Conservation (phyloP, 2,797 vertebrate species). For the Enoplosus armatus region DNA sequence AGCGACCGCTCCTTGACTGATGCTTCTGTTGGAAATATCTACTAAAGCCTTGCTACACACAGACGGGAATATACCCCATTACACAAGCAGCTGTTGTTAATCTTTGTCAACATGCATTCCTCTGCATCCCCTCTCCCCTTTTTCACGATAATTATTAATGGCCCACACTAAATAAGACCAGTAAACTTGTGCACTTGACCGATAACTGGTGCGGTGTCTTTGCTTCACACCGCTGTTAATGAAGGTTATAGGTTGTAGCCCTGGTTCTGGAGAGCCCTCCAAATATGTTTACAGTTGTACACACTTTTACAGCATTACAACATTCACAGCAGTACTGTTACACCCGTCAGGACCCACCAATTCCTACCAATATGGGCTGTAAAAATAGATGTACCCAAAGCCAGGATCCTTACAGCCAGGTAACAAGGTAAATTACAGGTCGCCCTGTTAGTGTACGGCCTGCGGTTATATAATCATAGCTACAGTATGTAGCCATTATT, state of each 20-base stretch:
- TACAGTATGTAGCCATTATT: slow-evolving; percentile 5
- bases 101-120: background rate
- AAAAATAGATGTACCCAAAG: background rate
- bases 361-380: background rate
- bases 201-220: background rate
- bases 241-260: background rate
- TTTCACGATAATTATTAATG: background rate
- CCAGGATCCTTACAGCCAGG: background rate
- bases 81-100: background rate
- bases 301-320: too few species aligned
- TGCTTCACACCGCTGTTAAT: background rate
- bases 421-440: background rate
- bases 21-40: background rate
- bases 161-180: background rate
- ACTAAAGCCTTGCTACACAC: background rate
- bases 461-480: background rate
- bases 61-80: background rate
- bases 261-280: background rate
- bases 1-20: slow-evolving; percentile 6
- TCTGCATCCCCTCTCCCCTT: background rate
- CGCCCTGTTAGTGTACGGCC: background rate
- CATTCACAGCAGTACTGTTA: background rate
- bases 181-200: background rate
- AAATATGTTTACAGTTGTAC: background rate
- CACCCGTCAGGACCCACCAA: background rate